Conservation (phyloP, 2,113 vertebrate genomes). For the Perca fluviatilis region DNA sequence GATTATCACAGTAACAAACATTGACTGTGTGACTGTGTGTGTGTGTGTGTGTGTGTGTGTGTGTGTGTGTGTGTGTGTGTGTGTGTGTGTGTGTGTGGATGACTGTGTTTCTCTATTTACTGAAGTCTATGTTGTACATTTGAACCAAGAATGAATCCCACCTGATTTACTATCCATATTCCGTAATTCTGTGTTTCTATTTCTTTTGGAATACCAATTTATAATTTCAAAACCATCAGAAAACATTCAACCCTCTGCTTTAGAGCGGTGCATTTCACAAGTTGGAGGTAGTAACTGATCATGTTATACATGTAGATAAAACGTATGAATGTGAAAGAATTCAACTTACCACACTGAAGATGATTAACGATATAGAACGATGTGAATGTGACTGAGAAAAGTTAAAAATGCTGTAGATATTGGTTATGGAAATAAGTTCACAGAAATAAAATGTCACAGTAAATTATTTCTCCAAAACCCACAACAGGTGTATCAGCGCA, state of each 20-base stretch:
- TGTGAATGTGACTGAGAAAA: neutral
- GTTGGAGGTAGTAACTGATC: neutral
- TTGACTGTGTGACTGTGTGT: neutral
- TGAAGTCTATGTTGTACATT: no score
- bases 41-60: no score
- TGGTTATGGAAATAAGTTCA: neutral
- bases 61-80: neutral
- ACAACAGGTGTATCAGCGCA: neutral
- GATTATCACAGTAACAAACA: conserved; percentile 2
- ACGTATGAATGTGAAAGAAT: neutral
- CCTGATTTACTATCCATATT: no score
- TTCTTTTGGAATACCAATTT: neutral
- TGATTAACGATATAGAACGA: no score
- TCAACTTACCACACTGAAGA: neutral
- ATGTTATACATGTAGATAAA: neutral
- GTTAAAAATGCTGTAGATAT: neutral
- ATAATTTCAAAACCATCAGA: neutral
- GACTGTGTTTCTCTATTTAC: no score
- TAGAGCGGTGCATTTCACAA: no score
- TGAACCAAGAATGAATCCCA: no score
- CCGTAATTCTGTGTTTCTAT: neutral
- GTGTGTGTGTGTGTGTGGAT: no score
- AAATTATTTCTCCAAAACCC: neutral
- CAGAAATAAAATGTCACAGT: neutral
- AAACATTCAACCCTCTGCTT: no score